These are phyloP conservation scores for Oasisia sp. DNA, from an alignment of 2,888 invertebrate genomes.

Conservation along the genomic window DNA sequence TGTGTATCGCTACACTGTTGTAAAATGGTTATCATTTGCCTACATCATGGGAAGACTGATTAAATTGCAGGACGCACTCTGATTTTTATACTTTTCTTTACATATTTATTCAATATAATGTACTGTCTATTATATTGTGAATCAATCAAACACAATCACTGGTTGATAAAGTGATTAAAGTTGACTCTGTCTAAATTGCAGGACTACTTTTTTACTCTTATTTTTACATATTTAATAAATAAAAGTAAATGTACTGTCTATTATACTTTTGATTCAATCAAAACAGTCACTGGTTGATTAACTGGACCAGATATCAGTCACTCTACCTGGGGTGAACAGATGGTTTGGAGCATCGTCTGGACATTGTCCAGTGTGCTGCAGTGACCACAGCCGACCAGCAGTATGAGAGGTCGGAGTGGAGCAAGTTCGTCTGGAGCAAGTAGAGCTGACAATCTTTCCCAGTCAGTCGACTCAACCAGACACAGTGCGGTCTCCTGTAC, in stretches of 20 bases:
- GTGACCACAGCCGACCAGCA: background rate
- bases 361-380: conserved; percentile 3
- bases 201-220: no score
- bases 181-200: background rate
- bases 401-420: background rate
- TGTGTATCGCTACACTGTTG: no score
- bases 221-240: no score
- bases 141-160: background rate
- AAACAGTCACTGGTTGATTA: no score
- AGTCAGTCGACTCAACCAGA: background rate
- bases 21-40: no score
- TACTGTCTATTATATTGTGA: no score
- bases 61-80: background rate
- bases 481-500: background rate
- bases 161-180: background rate
- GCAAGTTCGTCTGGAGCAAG: background rate
- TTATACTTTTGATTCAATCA: no score
- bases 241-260: no score
- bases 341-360: background rate
- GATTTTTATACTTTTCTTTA: background rate
- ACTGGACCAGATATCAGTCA: background rate
- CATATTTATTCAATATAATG: background rate
- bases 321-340: background rate
- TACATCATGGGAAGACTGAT: background rate
- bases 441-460: background rate